These are phyloP conservation scores for Ooceraea biroi DNA, from an alignment of 1,140 invertebrate species.

Conservation along the genomic window DNA sequence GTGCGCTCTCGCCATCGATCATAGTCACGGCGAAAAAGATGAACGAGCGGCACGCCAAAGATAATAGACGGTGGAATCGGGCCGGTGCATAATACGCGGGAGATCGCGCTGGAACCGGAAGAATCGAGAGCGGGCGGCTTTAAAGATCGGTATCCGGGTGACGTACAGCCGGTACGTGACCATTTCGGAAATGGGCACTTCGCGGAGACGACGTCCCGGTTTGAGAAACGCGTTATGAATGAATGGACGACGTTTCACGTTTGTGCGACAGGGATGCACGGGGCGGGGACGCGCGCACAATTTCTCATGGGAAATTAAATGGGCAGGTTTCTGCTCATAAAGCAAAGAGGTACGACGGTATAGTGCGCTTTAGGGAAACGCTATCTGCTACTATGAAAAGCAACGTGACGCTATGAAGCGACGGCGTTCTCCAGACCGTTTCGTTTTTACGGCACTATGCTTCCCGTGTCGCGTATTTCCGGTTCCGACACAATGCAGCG, in stretches of 20 bases:
- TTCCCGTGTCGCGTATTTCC: constrained; percentile 33
- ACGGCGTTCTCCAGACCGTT: constrained; percentile 20
- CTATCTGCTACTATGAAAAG: constrained; percentile 43
- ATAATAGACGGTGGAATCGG: constrained; percentile 50
- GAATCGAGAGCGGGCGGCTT: constrained; percentile 56
- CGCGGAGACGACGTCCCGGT: constrained; percentile 64
- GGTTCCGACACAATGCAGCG: constrained; percentile 12
- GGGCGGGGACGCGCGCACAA: constrained; percentile 72
- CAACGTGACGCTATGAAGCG: constrained; percentile 30
- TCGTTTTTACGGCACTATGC: constrained; percentile 59
- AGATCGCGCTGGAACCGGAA: not conserved
- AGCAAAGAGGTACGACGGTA: constrained; percentile 57
- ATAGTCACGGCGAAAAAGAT: constrained; percentile 67
- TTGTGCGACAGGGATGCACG: constrained; percentile 57
- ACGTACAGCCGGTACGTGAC: constrained; percentile 80
- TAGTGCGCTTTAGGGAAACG: constrained; percentile 61
- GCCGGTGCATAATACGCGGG: constrained; percentile 28
- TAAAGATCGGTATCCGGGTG: constrained; percentile 68
- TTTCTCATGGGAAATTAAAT: constrained; percentile 84
- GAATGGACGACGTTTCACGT: constrained; percentile 71
- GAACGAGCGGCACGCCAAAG: constrained; percentile 63
- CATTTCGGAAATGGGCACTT: constrained; percentile 80
- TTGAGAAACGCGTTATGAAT: constrained; percentile 78
- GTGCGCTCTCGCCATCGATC: constrained; percentile 47
- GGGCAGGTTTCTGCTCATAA: constrained; percentile 70